Evolutionary conservation across 2,797 vertebrate species (phyloP), one percentile per base, ranked within the genome.

Genomic region (Semaprochilodus insignis): DNA sequence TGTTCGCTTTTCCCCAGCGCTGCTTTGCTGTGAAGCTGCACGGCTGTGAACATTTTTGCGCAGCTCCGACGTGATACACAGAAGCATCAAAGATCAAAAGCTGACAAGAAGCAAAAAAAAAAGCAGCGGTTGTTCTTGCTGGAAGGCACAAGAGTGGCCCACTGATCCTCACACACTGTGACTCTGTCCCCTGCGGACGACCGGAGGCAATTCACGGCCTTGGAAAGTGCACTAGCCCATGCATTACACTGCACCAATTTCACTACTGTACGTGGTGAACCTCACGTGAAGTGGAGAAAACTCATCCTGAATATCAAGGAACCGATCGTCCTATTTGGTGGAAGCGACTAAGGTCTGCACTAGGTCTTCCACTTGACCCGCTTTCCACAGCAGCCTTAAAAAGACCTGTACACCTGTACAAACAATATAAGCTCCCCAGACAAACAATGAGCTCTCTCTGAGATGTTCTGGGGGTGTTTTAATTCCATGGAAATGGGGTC

Each of bases 11-110:
- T 10, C 6, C 34, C 34, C 8, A 11, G 17, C 6, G 31, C 65
- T 21, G 3, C 31, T 1, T 36, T 14, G 40, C 65, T 19, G 27
- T 59, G 57, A 59, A 59, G 57, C 57, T 40, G 17, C 6, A 7
- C 8, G 25, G 25, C 23, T 72, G 25, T 19, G 31, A 65, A 72
- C 40, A 59, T 44, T 73, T 62, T 62, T 31, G 34, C 25, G 34
- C 69, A 3, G 25, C 69, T 62, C 25, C 8, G 31, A 66, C 19
- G 16, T 65, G 57, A 73, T 60, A 36, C 15, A 16, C 31, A 54
- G 51, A 73, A 52, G 36, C 27, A 23, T 80, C 67, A 73, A 54
- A 52, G 70, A 36, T 80, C 57, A 73, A 74, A 80, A 80, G 52
- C 69, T 54, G 44, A 17, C 69, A 36, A 60, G 62, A 54, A 63